These are phyloP conservation scores for Aleiodes testaceus DNA, from an alignment of 2,888 invertebrate species.

Conservation along the genomic window DNA sequence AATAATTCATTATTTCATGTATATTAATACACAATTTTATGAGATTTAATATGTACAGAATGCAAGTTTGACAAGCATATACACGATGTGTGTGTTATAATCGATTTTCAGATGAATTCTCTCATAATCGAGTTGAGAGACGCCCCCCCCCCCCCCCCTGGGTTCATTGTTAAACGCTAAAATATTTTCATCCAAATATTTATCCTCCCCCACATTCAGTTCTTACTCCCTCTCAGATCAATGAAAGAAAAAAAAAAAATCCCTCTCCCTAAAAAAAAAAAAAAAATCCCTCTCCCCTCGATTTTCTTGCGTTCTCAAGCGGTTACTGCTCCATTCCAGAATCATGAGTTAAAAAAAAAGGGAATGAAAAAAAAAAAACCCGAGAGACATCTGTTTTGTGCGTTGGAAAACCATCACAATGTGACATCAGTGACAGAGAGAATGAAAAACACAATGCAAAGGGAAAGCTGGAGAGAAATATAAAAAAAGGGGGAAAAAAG, in stretches of 20 bases:
- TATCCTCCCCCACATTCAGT: neutral
- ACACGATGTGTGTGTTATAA: constrained; percentile 7
- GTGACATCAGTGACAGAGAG: constrained; percentile 19
- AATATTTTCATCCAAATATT: constrained; percentile 21
- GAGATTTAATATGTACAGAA: constrained; percentile 8
- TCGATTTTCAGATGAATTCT: constrained; percentile 26
- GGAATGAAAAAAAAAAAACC: neutral
- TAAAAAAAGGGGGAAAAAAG: constrained; percentile 7
- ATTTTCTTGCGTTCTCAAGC: constrained; percentile 7
- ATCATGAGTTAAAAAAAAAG: constrained; percentile 15
- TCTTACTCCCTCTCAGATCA: neutral
- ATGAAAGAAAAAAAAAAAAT: constrained; percentile 2
- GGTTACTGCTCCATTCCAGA: constrained; percentile 27
- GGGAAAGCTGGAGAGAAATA: neutral
- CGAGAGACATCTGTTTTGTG: constrained; percentile 26
- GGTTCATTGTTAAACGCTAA: neutral
- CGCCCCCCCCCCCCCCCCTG: neutral
- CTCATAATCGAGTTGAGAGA: constrained; percentile 16
- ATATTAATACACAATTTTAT: neutral
- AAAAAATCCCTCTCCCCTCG: neutral
- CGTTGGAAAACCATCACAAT: constrained; percentile 28
- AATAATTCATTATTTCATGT: neutral
- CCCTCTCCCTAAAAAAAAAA: neutral
- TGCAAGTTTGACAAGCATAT: constrained; percentile 20
- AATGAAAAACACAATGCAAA: constrained; percentile 19